These are phyloP conservation scores for Mesoclemmys tuberculata DNA, from an alignment of 2,113 vertebrate species.

Conservation along the genomic window DNA sequence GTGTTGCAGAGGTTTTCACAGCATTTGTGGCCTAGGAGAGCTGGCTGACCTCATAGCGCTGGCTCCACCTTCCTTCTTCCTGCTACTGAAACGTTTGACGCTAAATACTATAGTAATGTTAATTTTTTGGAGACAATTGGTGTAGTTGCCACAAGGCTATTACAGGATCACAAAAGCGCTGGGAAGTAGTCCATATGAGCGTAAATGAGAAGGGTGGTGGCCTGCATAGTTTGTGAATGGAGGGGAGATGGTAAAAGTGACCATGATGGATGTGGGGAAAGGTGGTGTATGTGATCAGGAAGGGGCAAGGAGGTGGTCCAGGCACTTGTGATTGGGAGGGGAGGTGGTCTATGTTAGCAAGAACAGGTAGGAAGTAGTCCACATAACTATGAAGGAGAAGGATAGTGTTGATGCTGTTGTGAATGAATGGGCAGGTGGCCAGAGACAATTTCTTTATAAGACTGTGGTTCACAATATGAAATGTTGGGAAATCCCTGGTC, in stretches of 20 bases:
- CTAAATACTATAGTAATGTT: not conserved
- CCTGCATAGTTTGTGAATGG: not conserved
- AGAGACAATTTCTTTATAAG: not conserved
- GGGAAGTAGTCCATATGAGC: not conserved
- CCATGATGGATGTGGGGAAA: not conserved
- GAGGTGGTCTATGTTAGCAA: not conserved
- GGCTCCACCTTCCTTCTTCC: not conserved
- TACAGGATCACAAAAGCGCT: not conserved
- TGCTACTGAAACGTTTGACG: not conserved
- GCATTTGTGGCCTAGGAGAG: not conserved
- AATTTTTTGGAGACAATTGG: not conserved
- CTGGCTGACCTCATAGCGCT: not conserved
- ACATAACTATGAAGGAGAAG: not conserved
- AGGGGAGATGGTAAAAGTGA: not conserved
- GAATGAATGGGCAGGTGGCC: not conserved
- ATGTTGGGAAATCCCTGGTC: not conserved
- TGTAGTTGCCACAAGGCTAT: not conserved
- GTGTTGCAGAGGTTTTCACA: not conserved
- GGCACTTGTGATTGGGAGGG: not conserved
- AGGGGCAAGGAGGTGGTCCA: fast-evolving
- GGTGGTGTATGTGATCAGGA: not conserved
- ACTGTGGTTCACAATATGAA: fast-evolving
- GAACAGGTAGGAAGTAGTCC: not conserved
- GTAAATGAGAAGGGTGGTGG: not conserved
- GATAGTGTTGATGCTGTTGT: not conserved